These are phyloP conservation scores for Leptopilina boulardi DNA, from an alignment of 1,140 invertebrate species.

Conservation along the genomic window DNA sequence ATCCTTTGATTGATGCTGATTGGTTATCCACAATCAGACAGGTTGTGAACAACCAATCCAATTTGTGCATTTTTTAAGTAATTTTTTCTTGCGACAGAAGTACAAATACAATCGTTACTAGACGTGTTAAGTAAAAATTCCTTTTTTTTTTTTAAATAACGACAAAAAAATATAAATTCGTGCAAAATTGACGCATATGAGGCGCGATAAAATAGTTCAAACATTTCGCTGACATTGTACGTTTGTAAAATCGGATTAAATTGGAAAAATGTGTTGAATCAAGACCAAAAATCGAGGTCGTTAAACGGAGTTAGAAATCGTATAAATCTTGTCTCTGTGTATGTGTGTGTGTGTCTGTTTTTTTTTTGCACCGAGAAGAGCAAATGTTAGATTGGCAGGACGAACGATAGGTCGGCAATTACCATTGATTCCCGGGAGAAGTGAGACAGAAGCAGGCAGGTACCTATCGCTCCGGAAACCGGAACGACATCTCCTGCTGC, in stretches of 20 bases:
- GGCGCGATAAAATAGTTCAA: not conserved
- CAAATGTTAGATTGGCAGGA: slow-evolving; percentile 30
- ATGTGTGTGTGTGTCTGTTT: too few relatives aligned
- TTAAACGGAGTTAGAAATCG: slow-evolving; percentile 26
- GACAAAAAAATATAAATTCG: not conserved
- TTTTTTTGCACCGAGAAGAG: not conserved
- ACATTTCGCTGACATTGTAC: not conserved
- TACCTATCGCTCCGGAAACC: slow-evolving; percentile 19
- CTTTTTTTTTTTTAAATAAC: too few relatives aligned
- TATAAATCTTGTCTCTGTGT: not conserved
- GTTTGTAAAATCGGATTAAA: not conserved
- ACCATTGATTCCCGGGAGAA: slow-evolving; percentile 24
- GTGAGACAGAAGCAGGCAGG: slow-evolving; percentile 10
- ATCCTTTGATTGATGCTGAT: too few relatives aligned
- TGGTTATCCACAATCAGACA: too few relatives aligned
- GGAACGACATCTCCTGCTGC: not conserved
- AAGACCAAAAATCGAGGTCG: slow-evolving; percentile 16
- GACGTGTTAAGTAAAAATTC: too few relatives aligned
- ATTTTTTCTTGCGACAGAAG: too few relatives aligned
- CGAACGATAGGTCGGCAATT: slow-evolving; percentile 32
- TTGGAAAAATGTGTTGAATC: slow-evolving; percentile 12
- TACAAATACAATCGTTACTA: too few relatives aligned
- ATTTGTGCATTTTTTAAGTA: too few relatives aligned
- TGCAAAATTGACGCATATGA: not conserved
- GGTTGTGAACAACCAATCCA: too few relatives aligned